Evolutionary conservation across 2,888 invertebrate genomes (phyloP), one percentile per base, ranked within the genome.

Genomic region (Teinopalpus imperialis): DNA sequence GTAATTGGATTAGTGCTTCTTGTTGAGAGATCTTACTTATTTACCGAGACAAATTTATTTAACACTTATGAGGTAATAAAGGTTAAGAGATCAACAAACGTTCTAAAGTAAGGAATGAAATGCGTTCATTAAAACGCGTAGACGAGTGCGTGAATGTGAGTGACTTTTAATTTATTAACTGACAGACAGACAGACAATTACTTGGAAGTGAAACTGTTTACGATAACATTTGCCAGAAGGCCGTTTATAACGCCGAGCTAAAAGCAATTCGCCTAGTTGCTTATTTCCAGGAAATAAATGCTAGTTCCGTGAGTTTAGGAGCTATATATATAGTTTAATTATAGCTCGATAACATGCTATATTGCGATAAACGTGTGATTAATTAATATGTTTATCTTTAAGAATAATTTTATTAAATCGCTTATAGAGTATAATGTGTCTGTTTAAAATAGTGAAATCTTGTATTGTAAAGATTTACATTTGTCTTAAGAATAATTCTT

Each of bases 131-230:
- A 36, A 35, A 43, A 29, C 21, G 8, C 29, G 32, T 7, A n/a
- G 10, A 40, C 12, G 2, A 9, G 5, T 35, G 34, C 4, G 9
- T 5, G 5, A 3, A 26, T 13, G 35, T 21, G 29, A 31, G 24
- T 18, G 31, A 24, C 10, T 37, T 43, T 43, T 36, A 43, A 43
- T 37, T 43, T 43, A 16, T 41, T 44, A 43, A 47, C 41, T 24
- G 31, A 37, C 36, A 12, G 30, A 26, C 36, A 12, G 30, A 26
- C 42, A 35, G 24, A 45, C 51, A 48, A 51, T 48, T 44, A 44
- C 44, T 26, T 32, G 23, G 44, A 44, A 44, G 14, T 44, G 26
- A 37, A 44, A 37, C 37, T 23, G 43, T 43, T 44, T 43, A 43
- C 12, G 37, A 23, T 31, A 44, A 44, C 29, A 30, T 32, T 41